Evolutionary conservation across 2,888 invertebrate genomes (phyloP).

Genomic region (Venusia cambrica): DNA sequence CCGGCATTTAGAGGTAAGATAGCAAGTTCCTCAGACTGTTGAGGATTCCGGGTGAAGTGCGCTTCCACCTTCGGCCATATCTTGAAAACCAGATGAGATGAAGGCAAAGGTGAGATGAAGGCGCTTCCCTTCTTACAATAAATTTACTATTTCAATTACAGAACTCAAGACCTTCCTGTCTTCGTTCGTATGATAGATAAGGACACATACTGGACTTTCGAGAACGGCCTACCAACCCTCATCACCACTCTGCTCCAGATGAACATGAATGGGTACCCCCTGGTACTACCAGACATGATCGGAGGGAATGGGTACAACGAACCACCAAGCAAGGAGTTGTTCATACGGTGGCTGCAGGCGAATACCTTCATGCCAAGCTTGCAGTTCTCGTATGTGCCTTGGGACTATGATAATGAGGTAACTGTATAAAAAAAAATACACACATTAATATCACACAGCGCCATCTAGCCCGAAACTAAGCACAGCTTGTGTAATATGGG

Average conservation of each 20-base stretch:
- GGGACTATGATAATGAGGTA: constrained; percentile 85
- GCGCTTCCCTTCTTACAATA: no score
- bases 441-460: no score
- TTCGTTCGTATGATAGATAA: constrained; percentile 90
- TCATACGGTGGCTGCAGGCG: constrained; percentile 88
- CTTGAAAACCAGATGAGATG: no score
- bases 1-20: no score
- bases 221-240: constrained; percentile 86
- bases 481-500: no score
- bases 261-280: constrained; percentile 83
- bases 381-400: constrained; percentile 90
- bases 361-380: constrained; percentile 88
- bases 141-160: no score
- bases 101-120: no score
- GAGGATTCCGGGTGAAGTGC: no score
- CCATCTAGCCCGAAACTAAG: no score
- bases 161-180: constrained; percentile 84
- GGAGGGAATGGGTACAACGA: constrained; percentile 82
- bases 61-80: no score
- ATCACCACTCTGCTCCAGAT: constrained; percentile 85
- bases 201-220: constrained; percentile 84
- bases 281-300: constrained; percentile 90
- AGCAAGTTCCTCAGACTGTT: no score
- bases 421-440: no score
- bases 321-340: constrained; percentile 81